These are phyloP conservation scores for Drosophila tsacasi DNA, from an alignment of 1,140 invertebrate species.

Conservation along the genomic window DNA sequence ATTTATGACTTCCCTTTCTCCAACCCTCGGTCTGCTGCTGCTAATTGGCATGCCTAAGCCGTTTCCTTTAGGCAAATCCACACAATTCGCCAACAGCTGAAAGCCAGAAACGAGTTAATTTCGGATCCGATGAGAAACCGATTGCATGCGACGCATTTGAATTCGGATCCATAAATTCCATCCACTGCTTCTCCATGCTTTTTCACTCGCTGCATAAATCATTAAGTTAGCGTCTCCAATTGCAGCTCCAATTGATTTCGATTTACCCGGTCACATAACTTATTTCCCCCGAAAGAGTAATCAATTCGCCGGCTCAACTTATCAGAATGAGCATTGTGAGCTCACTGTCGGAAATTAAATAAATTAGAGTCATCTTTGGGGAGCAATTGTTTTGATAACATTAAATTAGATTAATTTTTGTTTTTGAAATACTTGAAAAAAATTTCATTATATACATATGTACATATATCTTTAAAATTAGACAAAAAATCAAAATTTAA, in stretches of 20 bases:
- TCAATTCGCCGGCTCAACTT: constrained; percentile 29
- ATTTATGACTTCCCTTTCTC: constrained; percentile 13
- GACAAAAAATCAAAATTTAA: too few species aligned
- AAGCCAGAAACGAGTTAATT: constrained; percentile 24
- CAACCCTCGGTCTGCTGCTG: constrained; percentile 39
- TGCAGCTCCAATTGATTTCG: constrained; percentile 69
- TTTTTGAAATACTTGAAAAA: too few species aligned
- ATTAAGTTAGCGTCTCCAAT: constrained; percentile 50
- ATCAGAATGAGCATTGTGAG: constrained; percentile 30
- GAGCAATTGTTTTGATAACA: background rate
- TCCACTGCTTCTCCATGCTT: background rate
- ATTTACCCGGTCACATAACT: constrained; percentile 66
- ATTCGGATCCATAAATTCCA: constrained; percentile 58
- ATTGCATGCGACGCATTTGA: constrained; percentile 54
- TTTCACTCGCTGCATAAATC: constrained; percentile 51
- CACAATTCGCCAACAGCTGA: constrained; percentile 42
- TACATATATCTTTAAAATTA: too few species aligned
- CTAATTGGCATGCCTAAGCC: constrained; percentile 73
- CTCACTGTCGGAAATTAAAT: background rate
- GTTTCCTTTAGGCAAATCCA: constrained; percentile 31
- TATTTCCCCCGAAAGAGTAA: constrained; percentile 50
- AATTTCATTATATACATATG: too few species aligned
- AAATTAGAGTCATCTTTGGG: background rate
- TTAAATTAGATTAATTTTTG: background rate
- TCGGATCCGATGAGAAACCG: constrained; percentile 28